A percentile compares a stretch with the other conserved stretches of the same genome.
phyloP scores from a whole-genome alignment of 2,797 vertebrate species.

The Diglossa cyanea region DNA sequence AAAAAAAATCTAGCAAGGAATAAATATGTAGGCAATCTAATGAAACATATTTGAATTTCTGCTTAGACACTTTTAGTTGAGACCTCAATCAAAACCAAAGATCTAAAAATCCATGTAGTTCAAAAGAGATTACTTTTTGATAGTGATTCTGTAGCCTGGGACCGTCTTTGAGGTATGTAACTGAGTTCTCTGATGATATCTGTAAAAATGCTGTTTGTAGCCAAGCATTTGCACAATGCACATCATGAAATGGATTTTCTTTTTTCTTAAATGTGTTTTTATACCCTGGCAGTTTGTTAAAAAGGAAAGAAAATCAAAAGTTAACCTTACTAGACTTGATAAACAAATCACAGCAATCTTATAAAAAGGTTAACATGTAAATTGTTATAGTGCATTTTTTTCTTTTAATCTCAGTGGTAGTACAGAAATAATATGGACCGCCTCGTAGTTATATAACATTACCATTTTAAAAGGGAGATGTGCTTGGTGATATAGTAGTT shows the following conservation, averaged over 20 bases:
- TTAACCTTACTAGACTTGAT: neutral
- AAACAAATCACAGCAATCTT: neutral
- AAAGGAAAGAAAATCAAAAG: neutral
- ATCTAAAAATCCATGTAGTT: neutral
- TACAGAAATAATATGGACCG: neutral
- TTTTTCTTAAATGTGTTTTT: neutral
- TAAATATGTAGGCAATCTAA: neutral
- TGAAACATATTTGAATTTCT: neutral
- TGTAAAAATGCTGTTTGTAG: neutral
- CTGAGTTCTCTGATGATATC: neutral
- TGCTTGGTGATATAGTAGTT: neutral
- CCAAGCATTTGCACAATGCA: neutral
- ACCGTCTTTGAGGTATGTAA: neutral
- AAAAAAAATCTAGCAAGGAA: neutral
- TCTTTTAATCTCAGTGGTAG: neutral
- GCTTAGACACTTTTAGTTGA: neutral
- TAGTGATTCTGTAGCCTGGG: neutral
- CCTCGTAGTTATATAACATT: neutral
- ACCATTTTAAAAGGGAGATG: neutral
- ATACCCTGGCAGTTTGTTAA: neutral
- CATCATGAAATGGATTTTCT: neutral
- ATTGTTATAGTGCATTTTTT: neutral
- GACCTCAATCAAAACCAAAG: neutral
- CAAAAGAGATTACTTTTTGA: neutral
- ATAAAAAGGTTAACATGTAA: neutral